Evolutionary conservation across 1,140 invertebrate species (phyloP), one percentile per base, ranked within the genome.

Genomic region (Pseudoatta argentina): DNA sequence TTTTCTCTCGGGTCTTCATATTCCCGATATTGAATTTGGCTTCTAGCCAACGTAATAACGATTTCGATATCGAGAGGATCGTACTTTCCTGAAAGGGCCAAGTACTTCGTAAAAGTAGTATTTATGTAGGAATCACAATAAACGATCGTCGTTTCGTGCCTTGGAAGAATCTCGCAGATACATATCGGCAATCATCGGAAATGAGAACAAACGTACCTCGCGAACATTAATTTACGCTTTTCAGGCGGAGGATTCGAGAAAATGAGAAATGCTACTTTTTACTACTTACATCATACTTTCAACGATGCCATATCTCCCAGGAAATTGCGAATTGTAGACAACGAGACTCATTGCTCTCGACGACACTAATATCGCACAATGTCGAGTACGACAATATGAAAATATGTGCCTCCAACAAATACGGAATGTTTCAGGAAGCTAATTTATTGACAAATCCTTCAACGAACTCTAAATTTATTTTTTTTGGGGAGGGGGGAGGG

Each of bases 1-100:
- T n/a, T 44, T 67, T 67, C 14, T 34, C 30, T 67, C 12, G 7
- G n/a, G 12, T 77, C 18, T 44, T 66, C 16, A 67, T 34, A 63
- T 18, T 16, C 12, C 12, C 27, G n/a, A 79, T 79, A 79, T 67
- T n/a, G 77, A 67, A 34, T 79, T 21, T 79, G 77, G 63, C 30
- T 14, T 81, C n/a, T 53, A n/a, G 30, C 30, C 77, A 81, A 69
- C 2, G 4, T 8, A 55, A 27, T 67, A 67, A 55, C 30, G 16
- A 69, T 81, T 30, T 39, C n/a, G 30, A 7, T 57, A 69, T 69
- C 30, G 27, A 67, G 27, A 51, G n/a, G 18, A 78, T 67, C n/a
- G 7, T 18, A 14, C n/a, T 39, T 39, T n/a, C 8, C 18, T 34
- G 27, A 67, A 30, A 55, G 0, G 21, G 3, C n/a, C 48, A 48